Base-by-base conservation (phyloP, 2,113 vertebrate genomes). In the Ameiurus melas region DNA sequence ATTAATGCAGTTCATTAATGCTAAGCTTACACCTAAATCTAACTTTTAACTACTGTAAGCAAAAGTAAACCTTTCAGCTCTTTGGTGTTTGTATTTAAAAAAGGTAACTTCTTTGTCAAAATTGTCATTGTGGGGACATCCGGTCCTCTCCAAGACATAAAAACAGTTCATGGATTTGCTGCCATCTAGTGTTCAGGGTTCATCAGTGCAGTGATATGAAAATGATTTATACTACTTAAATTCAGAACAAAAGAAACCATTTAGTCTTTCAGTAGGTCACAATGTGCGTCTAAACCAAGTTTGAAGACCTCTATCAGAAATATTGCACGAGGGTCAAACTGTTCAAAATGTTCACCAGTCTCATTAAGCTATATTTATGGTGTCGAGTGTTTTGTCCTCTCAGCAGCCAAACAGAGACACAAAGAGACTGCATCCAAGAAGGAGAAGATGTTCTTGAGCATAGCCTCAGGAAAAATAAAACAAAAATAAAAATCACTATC, bases 391-490 rank as follows among this genome's bases (percentile, higher is more conserved):
- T 58, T 68, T 58, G n/a, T 51, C 27, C 7, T 68, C 20, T 79
- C 53, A 62, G 66, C 64, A 89, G n/a, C 79, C 84, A n/a, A 89
- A 90, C 6, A 90, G 43, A 7, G 89, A 89, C 53, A 89, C 71
- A 88, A 90, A 90, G 57, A 79, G n/a, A 71, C 89, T 93, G 86
- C 90, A 83, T 70, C 87, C 64, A 33, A 91, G 86, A 12, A 94
- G 88, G 39, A 93, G 51, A 36, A 92, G 3, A 16, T 91, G 85
- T 3, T 85, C 90, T 87, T 91, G 89, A 84, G n/a, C 47, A 43
- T 83, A 83, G 47, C 92, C 95, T 95, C 90, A 90, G 88, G 90
- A 53, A n/a, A 85, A 73, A 85, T 17, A 84, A 10, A 47, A 75
- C 2, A 13, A 47, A n/a, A 77, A 88, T 14, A n/a, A 47, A 43